Conservation (phyloP, 2,113 vertebrate species). For the Pachycephala philippinensis region DNA sequence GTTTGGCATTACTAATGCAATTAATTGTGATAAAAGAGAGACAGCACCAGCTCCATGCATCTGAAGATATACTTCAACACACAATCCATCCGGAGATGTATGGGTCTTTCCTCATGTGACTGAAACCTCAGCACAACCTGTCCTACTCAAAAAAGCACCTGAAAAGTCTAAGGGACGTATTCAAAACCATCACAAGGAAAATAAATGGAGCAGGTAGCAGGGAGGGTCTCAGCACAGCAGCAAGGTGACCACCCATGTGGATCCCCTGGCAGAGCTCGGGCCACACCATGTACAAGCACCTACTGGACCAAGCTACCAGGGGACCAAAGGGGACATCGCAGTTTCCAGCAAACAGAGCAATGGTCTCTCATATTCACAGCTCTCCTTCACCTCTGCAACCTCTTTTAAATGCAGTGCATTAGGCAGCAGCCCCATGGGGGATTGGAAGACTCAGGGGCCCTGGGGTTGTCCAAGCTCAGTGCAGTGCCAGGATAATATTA, state of each 20-base stretch:
- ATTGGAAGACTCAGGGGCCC: background rate
- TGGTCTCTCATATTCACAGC: background rate
- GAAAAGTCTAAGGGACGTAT: background rate
- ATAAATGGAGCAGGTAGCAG: background rate
- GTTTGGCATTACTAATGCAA: conserved; percentile 4
- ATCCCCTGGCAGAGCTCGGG: rapidly evolving
- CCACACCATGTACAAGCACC: rapidly evolving
- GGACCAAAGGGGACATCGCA: background rate
- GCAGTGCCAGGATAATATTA: background rate
- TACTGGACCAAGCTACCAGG: background rate
- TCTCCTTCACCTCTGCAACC: background rate
- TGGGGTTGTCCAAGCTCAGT: rapidly evolving
- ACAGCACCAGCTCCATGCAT: background rate
- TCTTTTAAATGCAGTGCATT: background rate
- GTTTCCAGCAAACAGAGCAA: background rate
- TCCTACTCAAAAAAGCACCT: background rate
- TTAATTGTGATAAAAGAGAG: conserved; percentile 24
- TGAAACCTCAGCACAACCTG: background rate
- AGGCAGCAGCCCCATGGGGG: background rate
- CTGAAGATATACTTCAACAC: background rate
- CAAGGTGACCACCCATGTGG: background rate
- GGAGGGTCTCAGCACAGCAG: background rate
- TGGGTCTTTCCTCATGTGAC: background rate
- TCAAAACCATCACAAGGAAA: background rate
- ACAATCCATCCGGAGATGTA: background rate